Evolutionary conservation across 1,140 invertebrate genomes (phyloP), one percentile per base, ranked within the genome.

Genomic region (Drosophila grimshawi): DNA sequence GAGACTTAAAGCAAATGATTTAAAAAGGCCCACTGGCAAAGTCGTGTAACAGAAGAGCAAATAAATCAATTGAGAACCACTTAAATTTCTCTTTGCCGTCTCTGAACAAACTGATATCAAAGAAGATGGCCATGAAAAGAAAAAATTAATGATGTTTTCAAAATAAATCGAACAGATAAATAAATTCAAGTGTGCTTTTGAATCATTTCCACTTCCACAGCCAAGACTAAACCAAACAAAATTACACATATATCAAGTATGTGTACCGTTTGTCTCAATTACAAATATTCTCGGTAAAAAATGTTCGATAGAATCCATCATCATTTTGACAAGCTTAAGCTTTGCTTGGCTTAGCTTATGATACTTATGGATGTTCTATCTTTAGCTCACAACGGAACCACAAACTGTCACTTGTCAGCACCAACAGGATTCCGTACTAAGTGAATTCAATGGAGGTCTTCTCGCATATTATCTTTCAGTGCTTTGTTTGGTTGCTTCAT

Each of bases 11-110:
- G 52, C 65, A 37, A 68, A 68, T 41, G 67, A 62, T 45, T 27
- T 35, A 4, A 35, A 52, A 45, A 33, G 19, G 19, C 5, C 35
- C 37, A 32, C 32, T 29, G 48, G 8, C 19, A 29, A 37, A 33
- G 30, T 35, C 61, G n/a, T 29, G 37, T 56, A 56, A 68, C 56
- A 67, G 53, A 67, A 53, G 41, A 53, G 53, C 32, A 68, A 77
- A 77, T 77, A 77, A 77, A 77, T 77, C 75, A 77, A 68, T 74
- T 68, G 69, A 68, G 64, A 74, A 77, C 37, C 70, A 68, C 75
- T 77, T 74, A 67, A 63, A 63, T 67, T 77, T 53, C 41, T 62
- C 62, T 66, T 62, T 62, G 32, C 35, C 32, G 5, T 10, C 11
- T 11, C 27, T 7, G 27, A 29, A 19, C 32, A 41, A 45, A 43